Evolutionary conservation across 2,113 vertebrate genomes (phyloP), one percentile per base, ranked within the genome.

Genomic region (Riparia riparia): DNA sequence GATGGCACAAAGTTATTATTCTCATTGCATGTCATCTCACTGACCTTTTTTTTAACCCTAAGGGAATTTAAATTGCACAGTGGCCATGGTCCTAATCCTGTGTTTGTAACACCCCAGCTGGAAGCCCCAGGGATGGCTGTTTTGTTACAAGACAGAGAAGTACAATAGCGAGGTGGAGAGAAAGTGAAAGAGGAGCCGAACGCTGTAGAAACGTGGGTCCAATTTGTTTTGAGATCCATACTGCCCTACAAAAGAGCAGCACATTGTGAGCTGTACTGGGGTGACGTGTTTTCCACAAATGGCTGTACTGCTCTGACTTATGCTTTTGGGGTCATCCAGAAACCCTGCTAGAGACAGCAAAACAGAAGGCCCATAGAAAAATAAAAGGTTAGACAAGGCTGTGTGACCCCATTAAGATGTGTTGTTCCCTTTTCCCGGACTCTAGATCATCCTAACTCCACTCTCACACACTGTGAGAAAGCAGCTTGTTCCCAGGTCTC

Each of bases 71-170:
- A 18, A 58, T 1, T 2, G 28, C 14, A n/a, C 51, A 85, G 32
- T 70, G 41, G 12, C 26, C 0, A 0, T 26, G 9, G 7, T 74
- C n/a, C 39, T 31, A 37, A 7, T n/a, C 24, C 50, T 4, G 0
- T 39, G 37, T 76, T 45, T 80, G 49, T 17, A 63, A 45, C 14
- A 39, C 32, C 57, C 31, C 29, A 72, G 45, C 37, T 87, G 56
- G 26, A 80, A 79, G 58, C 64, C 34, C 9, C 13, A 24, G 41
- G 25, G 14, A 18, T 49, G 45, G 31, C n/a, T 84, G 39, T 32
- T 78, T 56, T 92, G 37, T 79, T 21, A 21, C 28, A 42, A 65
- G 39, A 54, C 20, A 74, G 64, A 60, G 26, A 77, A 77, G 7
- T 26, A 11, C 34, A 73, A n/a, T 7, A 61, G 7, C 1, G 2